A percentile compares a stretch with the other conserved stretches of the same genome.
Conservation (phyloP, 1,140 invertebrate genomes). For the Drosophila bipectinata region DNA sequence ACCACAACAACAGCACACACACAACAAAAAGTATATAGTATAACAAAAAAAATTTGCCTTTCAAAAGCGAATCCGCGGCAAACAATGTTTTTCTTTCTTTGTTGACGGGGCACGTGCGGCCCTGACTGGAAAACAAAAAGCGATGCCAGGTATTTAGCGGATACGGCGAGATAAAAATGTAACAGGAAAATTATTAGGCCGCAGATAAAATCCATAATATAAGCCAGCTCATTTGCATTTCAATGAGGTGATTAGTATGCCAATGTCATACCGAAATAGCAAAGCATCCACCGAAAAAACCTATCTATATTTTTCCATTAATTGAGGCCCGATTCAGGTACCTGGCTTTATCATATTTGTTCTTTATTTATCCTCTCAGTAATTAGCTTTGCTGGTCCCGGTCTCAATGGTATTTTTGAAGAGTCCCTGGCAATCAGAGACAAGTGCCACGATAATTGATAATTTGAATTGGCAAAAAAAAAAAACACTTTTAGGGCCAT, state of each 20-base stretch:
- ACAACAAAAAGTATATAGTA: background rate
- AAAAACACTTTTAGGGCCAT: slow-evolving; percentile 27
- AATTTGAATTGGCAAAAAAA: slow-evolving; percentile 13
- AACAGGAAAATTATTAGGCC: slow-evolving; percentile 68
- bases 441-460: slow-evolving; percentile 47
- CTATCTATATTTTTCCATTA: slow-evolving; percentile 23
- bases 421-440: slow-evolving; percentile 16
- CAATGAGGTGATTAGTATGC: slow-evolving; percentile 76
- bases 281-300: slow-evolving; percentile 7
- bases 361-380: background rate
- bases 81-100: slow-evolving; percentile 23
- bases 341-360: background rate
- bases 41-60: slow-evolving; percentile 28
- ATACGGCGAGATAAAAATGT: slow-evolving; percentile 52
- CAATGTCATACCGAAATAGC: slow-evolving; percentile 44
- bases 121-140: slow-evolving; percentile 25
- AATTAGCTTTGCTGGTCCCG: slow-evolving; percentile 13
- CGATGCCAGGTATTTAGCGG: slow-evolving; percentile 55
- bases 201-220: slow-evolving; percentile 66
- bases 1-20: background rate
- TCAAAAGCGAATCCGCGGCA: background rate
- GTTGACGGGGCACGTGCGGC: slow-evolving; percentile 34
- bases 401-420: background rate
- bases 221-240: slow-evolving; percentile 73
- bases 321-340: slow-evolving; percentile 13